Base-by-base conservation (phyloP, 2,888 invertebrate genomes). In the Deilephila elpenor region DNA sequence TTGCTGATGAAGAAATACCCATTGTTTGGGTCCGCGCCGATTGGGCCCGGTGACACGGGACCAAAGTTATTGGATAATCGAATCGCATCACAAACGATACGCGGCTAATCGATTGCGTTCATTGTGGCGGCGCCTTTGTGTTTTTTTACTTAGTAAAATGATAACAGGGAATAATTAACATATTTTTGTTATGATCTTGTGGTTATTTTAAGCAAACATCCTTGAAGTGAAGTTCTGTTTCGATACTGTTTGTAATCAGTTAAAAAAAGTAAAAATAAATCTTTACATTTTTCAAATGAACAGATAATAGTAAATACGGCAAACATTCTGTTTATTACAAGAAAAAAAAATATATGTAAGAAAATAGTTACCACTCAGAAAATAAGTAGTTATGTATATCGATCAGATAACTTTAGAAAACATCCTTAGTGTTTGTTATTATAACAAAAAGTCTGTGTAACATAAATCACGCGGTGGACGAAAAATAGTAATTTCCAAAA, bases 1-100 rank as follows among this genome's bases (percentile, higher is more conserved):
- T 93, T 88, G 86, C 86, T 91, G 92, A 93, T 92, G 91, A 93
- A 93, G 92, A 91, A 93, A 93, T 92, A 89, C 89, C 73, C 85
- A 93, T 93, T 92, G 92, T 92, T 88, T 89, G 85, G 82, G 86
- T 79, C 84, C 80, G 79, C 77, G 83, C 79, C 88, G 90, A 92
- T 93, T 91, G 85, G 93, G 90, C 86, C 89, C 91, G 25, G 90
- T 91, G 93, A 93, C 93, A 93, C 88, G 86, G 84, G 84, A 82
- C 83, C 81, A 80, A 83, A 84, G 83, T 86, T 87, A 88, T 88
- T 86, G 86, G 88, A 88, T 91, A 92, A 93, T 92, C 93, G 92
- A 89, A 89, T 90, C 89, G 86, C 87, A 84, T 88, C 87, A 87
- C 91, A 90, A 91, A 91, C 91, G 93, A 89, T 88, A 84, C 88